Conservation (phyloP, 2,113 vertebrate species). For the Eubucco bourcierii region DNA sequence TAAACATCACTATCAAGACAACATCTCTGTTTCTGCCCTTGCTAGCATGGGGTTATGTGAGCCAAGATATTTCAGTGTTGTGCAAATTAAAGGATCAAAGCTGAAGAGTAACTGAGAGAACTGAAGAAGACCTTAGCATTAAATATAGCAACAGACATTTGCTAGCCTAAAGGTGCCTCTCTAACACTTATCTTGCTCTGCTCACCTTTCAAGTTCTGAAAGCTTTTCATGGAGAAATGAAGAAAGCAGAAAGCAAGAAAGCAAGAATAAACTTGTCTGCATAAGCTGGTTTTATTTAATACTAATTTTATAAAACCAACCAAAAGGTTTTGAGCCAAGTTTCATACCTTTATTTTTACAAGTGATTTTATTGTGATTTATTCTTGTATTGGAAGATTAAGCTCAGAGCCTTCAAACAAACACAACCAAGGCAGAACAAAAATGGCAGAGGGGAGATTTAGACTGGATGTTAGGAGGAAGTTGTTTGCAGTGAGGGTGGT, state of each 20-base stretch:
- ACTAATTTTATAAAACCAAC: background rate
- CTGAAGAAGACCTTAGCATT: background rate
- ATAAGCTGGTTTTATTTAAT: background rate
- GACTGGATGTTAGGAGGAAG: too few species aligned
- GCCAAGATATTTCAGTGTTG: background rate
- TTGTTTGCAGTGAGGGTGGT: too few species aligned
- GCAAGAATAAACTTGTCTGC: background rate
- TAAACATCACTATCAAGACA: background rate
- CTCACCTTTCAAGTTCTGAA: background rate
- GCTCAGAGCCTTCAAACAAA: background rate
- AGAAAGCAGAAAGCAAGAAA: background rate
- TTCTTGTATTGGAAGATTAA: background rate
- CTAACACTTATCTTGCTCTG: background rate
- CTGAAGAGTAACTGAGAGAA: background rate
- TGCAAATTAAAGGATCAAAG: background rate
- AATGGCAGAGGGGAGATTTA: too few species aligned
- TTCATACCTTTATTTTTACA: background rate
- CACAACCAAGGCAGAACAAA: background rate
- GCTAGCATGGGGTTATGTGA: accelerated
- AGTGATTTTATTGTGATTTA: background rate
- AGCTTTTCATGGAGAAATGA: background rate
- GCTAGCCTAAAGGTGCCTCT: background rate
- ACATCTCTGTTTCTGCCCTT: background rate
- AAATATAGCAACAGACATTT: background rate
- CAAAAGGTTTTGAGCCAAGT: background rate